Conservation (phyloP, 2,797 vertebrate species). For the Pipistrellus kuhlii region DNA sequence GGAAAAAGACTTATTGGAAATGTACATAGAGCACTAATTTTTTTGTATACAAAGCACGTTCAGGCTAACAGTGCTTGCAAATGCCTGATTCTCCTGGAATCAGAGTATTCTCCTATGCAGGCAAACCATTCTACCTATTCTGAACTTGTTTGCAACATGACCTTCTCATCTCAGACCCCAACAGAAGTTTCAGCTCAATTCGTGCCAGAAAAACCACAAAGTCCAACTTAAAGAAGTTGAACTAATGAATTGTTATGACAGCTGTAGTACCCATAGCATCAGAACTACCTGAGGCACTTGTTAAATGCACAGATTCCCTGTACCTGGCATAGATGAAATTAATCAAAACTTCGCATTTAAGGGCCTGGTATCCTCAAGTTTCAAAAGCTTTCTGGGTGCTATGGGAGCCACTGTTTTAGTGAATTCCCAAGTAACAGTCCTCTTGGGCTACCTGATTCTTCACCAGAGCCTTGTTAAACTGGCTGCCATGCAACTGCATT, state of each 20-base stretch:
- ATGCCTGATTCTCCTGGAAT: constrained; percentile 27
- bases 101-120: constrained; percentile 4
- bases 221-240: not conserved
- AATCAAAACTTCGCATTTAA: constrained; percentile 9
- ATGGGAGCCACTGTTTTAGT: not conserved
- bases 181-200: constrained; percentile 30
- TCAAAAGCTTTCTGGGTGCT: not conserved
- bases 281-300: not conserved
- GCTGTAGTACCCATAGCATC: not conserved
- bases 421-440: not conserved
- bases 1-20: not conserved
- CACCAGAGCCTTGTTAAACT: constrained; percentile 57
- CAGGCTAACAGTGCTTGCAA: not conserved
- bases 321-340: not conserved
- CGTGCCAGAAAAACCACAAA: not conserved
- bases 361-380: not conserved
- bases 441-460: constrained; percentile 31
- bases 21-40: not conserved
- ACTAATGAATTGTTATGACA: constrained; percentile 7
- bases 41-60: not conserved
- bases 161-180: not conserved
- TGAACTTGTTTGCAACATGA: not conserved
- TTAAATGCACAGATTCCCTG: constrained; percentile 19
- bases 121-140: not conserved
- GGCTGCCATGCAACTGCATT: not conserved